Evolutionary conservation across 2,113 vertebrate genomes (phyloP), one percentile per base, ranked within the genome.

Genomic region (Centropus bengalensis): DNA sequence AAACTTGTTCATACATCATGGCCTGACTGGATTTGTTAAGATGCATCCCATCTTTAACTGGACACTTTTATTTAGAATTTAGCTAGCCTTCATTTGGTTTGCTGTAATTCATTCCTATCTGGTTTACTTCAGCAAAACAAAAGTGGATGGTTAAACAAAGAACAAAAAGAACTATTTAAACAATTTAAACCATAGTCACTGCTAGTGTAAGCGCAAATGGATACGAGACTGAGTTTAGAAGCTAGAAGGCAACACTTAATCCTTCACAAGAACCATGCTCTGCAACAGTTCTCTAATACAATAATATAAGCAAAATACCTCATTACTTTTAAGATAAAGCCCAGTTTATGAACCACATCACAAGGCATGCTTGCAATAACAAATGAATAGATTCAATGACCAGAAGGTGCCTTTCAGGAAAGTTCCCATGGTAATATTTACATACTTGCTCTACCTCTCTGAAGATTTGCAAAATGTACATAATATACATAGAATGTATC

Each of bases 51-150:
- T 23, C 52, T 94, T 78, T 68, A 26, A 47, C 60, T 91, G 38
- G 74, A 84, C 6, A 16, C 20, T 70, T 86, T 33, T 30, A 66
- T 76, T 84, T 0, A 2, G 54, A 91, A 85, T 76, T 68, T 40
- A 87, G 73, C 82, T 86, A 78, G 62, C 40, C 49, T 89, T 82
- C 5, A 8, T 44, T 79, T 5, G 2, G 12, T 79, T 85, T 73
- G 62, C 76, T 87, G 88, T 18, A 62, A 73, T 69, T 94, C 27
- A 68, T 82, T 82, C 78, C 85, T 91, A 79, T 62, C 85, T 52
- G 33, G 64, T 95, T 95, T 86, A 84, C 85, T 82, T 79, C n/a
- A 73, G 49, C 70, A 89, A 88, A 93, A 91, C 70, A 79, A 91
- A 91, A 6, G 21, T 58, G 30, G 14, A 47, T 55, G 28, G 21